Base-by-base conservation (phyloP, 2,888 invertebrate genomes). In the Schizaphis graminum region DNA sequence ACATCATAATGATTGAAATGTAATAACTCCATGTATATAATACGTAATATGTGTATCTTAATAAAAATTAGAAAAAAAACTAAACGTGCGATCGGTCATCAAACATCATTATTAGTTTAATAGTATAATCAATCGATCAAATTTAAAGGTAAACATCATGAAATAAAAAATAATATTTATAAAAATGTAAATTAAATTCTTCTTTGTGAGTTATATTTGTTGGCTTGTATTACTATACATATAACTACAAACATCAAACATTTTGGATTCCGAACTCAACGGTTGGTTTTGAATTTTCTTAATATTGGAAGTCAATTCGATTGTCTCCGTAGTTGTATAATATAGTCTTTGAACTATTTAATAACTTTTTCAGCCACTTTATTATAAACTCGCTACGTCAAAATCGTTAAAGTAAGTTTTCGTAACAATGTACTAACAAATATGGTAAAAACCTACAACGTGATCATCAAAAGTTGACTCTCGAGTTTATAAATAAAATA, bases 261-360 rank as follows among this genome's bases (percentile, higher is more conserved):
- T 53, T 16, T 35, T 77, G 2, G 7, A 7, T 35, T 8, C 35
- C 77, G 8, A 35, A 77, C 8, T 35, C 35, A 77, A 77, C 8
- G 8, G 35, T 77, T 3, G 35, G 8, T 16, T 35, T 77, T 77
- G 21, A 77, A 35, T 7, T 77, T 77, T 7, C 1, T 3, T 7
- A 21, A 77, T 77, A 77, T 35, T 77, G 21, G 35, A 1, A 24
- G 35, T 7, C 21, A 35, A 77, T 77, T 77, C 21, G 7, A 77
- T 35, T 35, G 77, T 35, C 21, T 4, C 16, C 26, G 56, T 26
- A 35, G 49, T 85, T 91, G 77, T 85, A 44, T 28, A 84, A 44
- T 28, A 84, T 56, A 44, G 13, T 21, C 41, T 28, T 85, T 91
- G 21, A 44, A 85, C 67, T 85, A n/a, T 91, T 56, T 85, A 91